phyloP scores from a whole-genome alignment of 2,113 vertebrate species.

The Oncorhynchus masou region DNA sequence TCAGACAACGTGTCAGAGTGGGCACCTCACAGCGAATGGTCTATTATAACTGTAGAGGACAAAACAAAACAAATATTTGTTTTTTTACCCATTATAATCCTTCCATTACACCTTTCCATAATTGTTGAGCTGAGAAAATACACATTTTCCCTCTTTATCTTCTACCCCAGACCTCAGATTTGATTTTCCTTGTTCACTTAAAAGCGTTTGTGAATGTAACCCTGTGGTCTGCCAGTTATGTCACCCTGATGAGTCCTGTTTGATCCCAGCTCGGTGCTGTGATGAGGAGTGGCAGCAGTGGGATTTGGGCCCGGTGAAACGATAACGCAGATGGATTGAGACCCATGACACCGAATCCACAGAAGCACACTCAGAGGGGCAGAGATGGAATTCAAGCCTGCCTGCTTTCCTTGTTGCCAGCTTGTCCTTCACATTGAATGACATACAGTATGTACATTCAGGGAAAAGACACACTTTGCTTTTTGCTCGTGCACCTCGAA shows the following conservation, averaged over 20 bases:
- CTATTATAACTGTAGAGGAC: too few relatives aligned
- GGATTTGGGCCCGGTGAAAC: conserved; percentile 11
- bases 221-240: neutral
- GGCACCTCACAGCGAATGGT: too few relatives aligned
- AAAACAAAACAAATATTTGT: too few relatives aligned
- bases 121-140: neutral
- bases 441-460: neutral
- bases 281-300: conserved; percentile 36
- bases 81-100: too few relatives aligned
- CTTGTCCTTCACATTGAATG: conserved; percentile 23
- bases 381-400: conserved; percentile 24
- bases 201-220: conserved; percentile 32
- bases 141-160: neutral
- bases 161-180: neutral
- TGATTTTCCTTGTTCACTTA: neutral
- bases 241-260: conserved; percentile 10
- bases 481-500: neutral
- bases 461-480: neutral
- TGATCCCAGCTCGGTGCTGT: conserved; percentile 18
- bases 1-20: too few relatives aligned
- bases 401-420: conserved; percentile 2
- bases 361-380: conserved; percentile 8
- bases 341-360: conserved; percentile 13
- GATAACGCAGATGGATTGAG: conserved; percentile 22
- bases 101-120: too few relatives aligned